These are phyloP conservation scores for Peribatodes rhomboidaria DNA, from an alignment of 2,888 invertebrate species.

Conservation along the genomic window DNA sequence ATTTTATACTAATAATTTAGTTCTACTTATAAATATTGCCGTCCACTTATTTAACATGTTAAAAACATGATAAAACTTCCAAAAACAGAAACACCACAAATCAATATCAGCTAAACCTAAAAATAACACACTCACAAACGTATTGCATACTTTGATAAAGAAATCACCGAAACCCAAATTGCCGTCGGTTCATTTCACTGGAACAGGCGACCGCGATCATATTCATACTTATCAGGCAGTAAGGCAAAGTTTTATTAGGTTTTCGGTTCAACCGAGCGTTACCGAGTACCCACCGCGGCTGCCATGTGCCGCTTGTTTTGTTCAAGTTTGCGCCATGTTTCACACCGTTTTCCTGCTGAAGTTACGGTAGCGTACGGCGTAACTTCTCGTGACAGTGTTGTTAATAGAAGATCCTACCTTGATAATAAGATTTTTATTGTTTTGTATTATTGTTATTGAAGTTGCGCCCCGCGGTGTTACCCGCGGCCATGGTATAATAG, in stretches of 20 bases:
- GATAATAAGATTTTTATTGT: background rate
- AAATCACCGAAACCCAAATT: conserved; percentile 11
- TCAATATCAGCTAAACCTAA: background rate
- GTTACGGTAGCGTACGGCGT: conserved; percentile 2
- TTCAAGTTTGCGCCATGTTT: conserved; percentile 52
- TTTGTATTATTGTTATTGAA: background rate
- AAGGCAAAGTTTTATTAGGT: conserved; percentile 68
- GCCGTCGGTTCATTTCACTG: conserved; percentile 8
- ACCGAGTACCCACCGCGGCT: conserved; percentile 12
- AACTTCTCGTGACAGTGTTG: conserved; percentile 2
- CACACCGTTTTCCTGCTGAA: conserved; percentile 26
- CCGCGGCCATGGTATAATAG: no score
- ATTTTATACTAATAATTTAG: no score
- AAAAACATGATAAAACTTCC: no score
- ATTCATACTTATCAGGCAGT: conserved; percentile 23
- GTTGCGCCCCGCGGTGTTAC: no score
- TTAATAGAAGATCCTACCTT: background rate
- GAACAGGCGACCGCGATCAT: conserved; percentile 17
- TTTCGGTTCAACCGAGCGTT: conserved; percentile 40
- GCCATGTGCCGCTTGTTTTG: conserved; percentile 43
- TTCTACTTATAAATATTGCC: no score
- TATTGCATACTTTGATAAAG: background rate
- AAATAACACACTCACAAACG: background rate
- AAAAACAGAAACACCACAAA: background rate
- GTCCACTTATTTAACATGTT: no score